Percentiles rank a stretch among this genome's conserved stretches.
These are phyloP conservation scores for Hyppa rectilinea DNA, from an alignment of 2,888 invertebrate genomes.

Conservation along the genomic window DNA sequence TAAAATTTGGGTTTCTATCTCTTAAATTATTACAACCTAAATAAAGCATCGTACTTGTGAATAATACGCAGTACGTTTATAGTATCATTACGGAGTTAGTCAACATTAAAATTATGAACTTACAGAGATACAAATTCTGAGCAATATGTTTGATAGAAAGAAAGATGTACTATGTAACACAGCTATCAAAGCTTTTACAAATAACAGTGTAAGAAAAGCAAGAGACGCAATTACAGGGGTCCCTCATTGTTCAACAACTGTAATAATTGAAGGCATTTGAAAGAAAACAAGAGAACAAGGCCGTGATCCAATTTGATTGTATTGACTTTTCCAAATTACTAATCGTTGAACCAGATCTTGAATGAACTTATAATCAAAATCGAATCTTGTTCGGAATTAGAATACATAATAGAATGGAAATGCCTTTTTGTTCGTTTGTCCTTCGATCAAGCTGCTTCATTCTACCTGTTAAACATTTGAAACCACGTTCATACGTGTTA, in stretches of 20 bases:
- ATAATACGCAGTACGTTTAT: not conserved
- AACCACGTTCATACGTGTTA: not conserved
- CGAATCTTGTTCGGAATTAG: constrained; percentile 62
- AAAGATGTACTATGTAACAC: constrained; percentile 3
- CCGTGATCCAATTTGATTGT: constrained; percentile 59
- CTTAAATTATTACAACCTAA: not conserved
- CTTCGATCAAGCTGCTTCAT: constrained; percentile 25
- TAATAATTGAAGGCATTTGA: constrained; percentile 59
- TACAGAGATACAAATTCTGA: not conserved
- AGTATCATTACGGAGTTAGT: too few species aligned
- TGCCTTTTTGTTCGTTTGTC: constrained; percentile 49
- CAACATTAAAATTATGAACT: not conserved
- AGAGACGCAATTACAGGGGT: constrained; percentile 44
- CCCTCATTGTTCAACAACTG: constrained; percentile 56
- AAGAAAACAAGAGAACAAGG: constrained; percentile 59
- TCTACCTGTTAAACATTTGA: constrained; percentile 33
- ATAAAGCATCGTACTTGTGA: not conserved
- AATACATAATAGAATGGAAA: constrained; percentile 56
- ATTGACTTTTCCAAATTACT: constrained; percentile 65
- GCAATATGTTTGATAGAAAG: constrained; percentile 19
- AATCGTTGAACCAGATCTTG: constrained; percentile 64
- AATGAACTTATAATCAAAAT: constrained; percentile 67
- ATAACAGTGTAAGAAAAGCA: constrained; percentile 24
- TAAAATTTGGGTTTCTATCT: not conserved
- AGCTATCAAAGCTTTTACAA: constrained; percentile 41